phyloP scores from a whole-genome alignment of 53 echinoderm and acorn worm species.

The Temnopleurus reevesii region DNA sequence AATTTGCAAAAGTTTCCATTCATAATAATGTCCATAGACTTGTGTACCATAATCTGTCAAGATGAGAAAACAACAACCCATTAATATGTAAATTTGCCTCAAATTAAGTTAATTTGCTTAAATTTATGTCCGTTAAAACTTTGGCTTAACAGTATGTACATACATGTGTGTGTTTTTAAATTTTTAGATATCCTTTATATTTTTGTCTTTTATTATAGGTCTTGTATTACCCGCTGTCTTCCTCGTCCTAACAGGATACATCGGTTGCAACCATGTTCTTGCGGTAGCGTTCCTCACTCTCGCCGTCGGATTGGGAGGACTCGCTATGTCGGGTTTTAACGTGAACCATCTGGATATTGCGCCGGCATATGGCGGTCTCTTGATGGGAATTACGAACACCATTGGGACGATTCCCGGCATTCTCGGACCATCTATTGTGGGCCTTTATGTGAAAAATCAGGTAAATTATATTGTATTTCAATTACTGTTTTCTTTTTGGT shows the following conservation, averaged over 20 bases:
- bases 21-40: no score
- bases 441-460: constrained; percentile 57
- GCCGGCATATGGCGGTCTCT: constrained; percentile 69
- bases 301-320: constrained; percentile 65
- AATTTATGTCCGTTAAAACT: no score
- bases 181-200: not conserved
- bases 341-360: constrained; percentile 86
- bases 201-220: constrained; percentile 69
- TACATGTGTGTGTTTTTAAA: no score
- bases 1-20: no score
- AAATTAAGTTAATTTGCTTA: no score
- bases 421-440: constrained; percentile 68
- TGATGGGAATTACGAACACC: constrained; percentile 78
- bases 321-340: constrained; percentile 76
- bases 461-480: not conserved
- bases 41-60: no score
- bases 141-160: no score
- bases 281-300: constrained; percentile 72
- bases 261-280: constrained; percentile 75
- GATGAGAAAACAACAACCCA: no score
- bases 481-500: no score
- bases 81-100: no score
- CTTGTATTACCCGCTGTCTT: constrained; percentile 78
- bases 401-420: constrained; percentile 74
- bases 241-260: constrained; percentile 77